Evolutionary conservation across 2,113 vertebrate genomes (phyloP).

Genomic region (Pelmatolapia mariae): DNA sequence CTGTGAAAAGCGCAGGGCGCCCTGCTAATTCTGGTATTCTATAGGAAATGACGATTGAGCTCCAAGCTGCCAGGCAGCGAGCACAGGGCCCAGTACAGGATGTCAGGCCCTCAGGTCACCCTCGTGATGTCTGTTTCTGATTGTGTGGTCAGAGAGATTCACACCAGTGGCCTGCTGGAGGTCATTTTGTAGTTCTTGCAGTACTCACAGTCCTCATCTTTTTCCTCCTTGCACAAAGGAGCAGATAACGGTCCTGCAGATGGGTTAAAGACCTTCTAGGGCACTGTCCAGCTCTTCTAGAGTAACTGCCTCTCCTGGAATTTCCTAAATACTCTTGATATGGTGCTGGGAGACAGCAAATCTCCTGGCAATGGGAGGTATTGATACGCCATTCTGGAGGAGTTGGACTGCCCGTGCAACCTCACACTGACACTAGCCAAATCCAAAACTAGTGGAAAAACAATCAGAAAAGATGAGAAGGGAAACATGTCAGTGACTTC

Average conservation of each 20-base stretch:
- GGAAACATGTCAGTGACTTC: neutral
- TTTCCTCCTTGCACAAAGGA: neutral
- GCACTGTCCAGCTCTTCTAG: neutral
- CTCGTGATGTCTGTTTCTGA: neutral
- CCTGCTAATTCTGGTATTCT: neutral
- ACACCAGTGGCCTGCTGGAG: neutral
- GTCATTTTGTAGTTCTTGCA: neutral
- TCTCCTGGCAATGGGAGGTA: neutral
- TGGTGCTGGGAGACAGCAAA: neutral
- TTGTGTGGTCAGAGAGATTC: neutral
- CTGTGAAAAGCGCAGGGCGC: neutral
- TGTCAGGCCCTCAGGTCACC: neutral
- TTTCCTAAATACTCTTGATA: neutral
- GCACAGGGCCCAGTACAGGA: neutral
- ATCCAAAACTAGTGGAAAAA: neutral
- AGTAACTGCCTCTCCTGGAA: neutral
- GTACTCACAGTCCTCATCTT: neutral
- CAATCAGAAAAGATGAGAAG: neutral
- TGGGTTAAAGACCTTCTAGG: neutral
- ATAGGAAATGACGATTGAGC: neutral
- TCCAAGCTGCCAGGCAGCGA: neutral
- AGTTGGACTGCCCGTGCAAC: neutral
- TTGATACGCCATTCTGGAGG: neutral
- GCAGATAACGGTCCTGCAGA: neutral
- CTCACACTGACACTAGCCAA: neutral